Percentiles rank a stretch among this genome's conserved stretches.
These are phyloP conservation scores for Plagodis pulveraria DNA, from an alignment of 2,888 invertebrate genomes.

Conservation along the genomic window DNA sequence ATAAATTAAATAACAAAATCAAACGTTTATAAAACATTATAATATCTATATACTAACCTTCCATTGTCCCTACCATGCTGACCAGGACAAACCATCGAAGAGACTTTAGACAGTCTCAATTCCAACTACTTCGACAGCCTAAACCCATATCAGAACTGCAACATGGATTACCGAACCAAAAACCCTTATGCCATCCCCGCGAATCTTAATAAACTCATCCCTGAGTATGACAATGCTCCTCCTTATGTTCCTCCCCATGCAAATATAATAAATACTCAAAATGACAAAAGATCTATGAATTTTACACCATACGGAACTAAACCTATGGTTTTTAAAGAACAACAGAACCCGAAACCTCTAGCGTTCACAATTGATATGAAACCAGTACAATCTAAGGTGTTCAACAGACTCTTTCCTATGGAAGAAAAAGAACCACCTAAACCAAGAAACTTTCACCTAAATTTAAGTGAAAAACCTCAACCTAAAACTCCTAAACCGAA, in stretches of 20 bases:
- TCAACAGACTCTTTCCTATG: conserved; percentile 70
- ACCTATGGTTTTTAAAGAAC: conserved; percentile 69
- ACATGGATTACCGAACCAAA: conserved; percentile 70
- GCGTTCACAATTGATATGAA: conserved; percentile 74
- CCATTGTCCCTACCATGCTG: conserved; percentile 62
- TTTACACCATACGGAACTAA: conserved; percentile 55
- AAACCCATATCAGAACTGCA: conserved; percentile 63
- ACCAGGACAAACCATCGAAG: conserved; percentile 72
- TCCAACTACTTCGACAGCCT: conserved; percentile 78
- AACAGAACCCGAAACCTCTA: conserved; percentile 57
- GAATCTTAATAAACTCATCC: conserved; percentile 74
- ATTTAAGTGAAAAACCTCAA: conserved; percentile 69
- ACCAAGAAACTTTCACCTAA: conserved; percentile 73
- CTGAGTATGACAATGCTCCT: conserved; percentile 62
- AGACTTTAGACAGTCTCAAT: conserved; percentile 72
- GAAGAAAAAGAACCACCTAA: conserved; percentile 60
- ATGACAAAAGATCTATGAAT: conserved; percentile 55
- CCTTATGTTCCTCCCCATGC: conserved; percentile 80
- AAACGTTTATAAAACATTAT: conserved; percentile 14
- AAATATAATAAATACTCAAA: conserved; percentile 48
- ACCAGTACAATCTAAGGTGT: conserved; percentile 71
- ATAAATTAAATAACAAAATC: conserved; percentile 2
- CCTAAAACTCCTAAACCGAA: conserved; percentile 66
- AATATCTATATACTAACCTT: conserved; percentile 31
- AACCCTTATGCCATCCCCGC: conserved; percentile 83